Conservation (phyloP, 2,113 vertebrate species). For the Atherinomorus stipes region DNA sequence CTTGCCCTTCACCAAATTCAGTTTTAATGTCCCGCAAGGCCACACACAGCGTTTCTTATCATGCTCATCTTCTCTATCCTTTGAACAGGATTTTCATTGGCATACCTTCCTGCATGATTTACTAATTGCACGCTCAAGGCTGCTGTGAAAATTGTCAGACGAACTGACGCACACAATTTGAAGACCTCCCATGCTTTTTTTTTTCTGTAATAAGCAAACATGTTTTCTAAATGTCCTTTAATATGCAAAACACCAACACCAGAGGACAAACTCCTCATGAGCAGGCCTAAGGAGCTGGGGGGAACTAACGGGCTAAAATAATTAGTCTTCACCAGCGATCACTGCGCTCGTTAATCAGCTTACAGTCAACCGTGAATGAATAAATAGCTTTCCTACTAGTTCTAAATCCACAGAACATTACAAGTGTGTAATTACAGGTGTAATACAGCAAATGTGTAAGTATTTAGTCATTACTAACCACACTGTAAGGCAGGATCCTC, state of each 20-base stretch:
- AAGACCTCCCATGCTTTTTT: constrained; percentile 18
- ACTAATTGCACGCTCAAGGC: constrained; percentile 27
- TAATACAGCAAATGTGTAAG: constrained; percentile 46
- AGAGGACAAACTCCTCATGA: constrained; percentile 49
- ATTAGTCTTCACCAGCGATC: constrained; percentile 70
- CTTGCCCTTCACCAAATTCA: constrained; percentile 29
- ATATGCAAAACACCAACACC: constrained; percentile 40
- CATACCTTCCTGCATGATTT: constrained; percentile 7
- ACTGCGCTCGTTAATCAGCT: constrained; percentile 67
- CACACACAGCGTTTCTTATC: constrained; percentile 32
- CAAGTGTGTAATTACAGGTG: constrained; percentile 54
- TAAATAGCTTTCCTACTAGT: constrained; percentile 58
- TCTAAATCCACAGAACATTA: constrained; percentile 51
- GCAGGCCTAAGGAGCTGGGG: constrained; percentile 46
- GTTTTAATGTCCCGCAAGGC: constrained; percentile 34
- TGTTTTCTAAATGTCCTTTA: constrained; percentile 53
- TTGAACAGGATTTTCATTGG: constrained; percentile 27
- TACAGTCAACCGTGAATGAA: constrained; percentile 60
- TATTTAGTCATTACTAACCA: constrained; percentile 31
- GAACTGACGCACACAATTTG: constrained; percentile 20
- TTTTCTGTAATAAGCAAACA: constrained; percentile 22
- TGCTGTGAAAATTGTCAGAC: constrained; percentile 15
- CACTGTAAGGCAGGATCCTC: constrained; percentile 17
- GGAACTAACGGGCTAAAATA: constrained; percentile 64
- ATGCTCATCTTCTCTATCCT: constrained; percentile 29